Percentiles rank a stretch among this genome's conserved stretches.
phyloP scores from a whole-genome alignment of 2,113 vertebrate species.

The Megaceryle torquata region DNA sequence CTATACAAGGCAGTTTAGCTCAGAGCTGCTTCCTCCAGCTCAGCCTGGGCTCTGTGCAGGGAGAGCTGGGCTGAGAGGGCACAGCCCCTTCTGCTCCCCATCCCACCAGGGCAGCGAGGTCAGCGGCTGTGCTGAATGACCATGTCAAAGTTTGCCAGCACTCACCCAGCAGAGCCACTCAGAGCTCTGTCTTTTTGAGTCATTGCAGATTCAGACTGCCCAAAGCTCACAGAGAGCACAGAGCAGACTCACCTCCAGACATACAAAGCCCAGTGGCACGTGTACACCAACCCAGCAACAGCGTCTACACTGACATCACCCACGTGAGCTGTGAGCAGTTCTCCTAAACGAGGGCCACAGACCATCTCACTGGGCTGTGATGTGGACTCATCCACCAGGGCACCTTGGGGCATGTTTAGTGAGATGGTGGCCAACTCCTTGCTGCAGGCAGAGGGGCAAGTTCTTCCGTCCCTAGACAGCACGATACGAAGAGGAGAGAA shows the following conservation, averaged over 20 bases:
- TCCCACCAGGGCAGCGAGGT: not conserved
- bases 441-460: not conserved
- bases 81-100: not conserved
- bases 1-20: not conserved
- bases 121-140: not conserved
- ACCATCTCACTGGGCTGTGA: not conserved
- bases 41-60: accelerated
- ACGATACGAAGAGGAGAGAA: not conserved
- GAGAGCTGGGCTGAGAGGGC: accelerated
- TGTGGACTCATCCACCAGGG: not conserved
- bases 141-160: not conserved
- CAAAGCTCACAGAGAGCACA: not conserved
- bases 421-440: not conserved
- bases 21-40: not conserved
- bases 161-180: not conserved
- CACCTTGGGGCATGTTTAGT: not conserved
- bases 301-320: not conserved
- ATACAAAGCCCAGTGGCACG: not conserved
- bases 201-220: not conserved
- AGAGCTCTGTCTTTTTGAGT: not conserved
- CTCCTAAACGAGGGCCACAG: not conserved
- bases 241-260: not conserved
- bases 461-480: not conserved
- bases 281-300: not conserved
- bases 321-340: accelerated